Percentiles rank a stretch among this genome's conserved stretches.
Conservation (phyloP, 2,113 vertebrate genomes). For the Anguilla rostrata region DNA sequence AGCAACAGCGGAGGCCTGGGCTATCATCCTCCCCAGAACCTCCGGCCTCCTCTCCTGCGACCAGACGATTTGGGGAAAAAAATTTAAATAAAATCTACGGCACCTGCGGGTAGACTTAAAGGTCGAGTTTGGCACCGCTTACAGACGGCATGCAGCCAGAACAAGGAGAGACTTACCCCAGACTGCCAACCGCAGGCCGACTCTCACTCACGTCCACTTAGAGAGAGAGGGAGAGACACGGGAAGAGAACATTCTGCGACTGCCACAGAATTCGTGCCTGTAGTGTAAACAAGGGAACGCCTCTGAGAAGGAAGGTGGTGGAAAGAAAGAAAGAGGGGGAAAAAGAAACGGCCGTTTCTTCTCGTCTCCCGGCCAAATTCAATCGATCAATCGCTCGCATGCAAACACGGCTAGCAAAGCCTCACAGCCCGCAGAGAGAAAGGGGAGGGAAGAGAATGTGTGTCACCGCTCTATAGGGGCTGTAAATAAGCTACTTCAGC, state of each 20-base stretch:
- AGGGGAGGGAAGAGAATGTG: slow-evolving; percentile 58
- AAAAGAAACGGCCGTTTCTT: neutral
- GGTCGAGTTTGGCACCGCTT: neutral
- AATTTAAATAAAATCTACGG: neutral
- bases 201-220: neutral
- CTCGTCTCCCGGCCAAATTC: neutral
- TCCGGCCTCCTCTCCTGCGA: neutral
- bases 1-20: neutral
- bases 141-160: neutral
- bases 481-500: slow-evolving; percentile 67
- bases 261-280: neutral
- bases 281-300: neutral
- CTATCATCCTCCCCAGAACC: neutral
- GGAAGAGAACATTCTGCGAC: neutral
- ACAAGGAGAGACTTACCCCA: neutral
- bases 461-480: slow-evolving; percentile 39
- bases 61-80: neutral
- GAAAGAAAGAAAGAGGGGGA: neutral
- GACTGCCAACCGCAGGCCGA: neutral
- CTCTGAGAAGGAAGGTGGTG: neutral
- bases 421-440: slow-evolving; percentile 51
- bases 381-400: slow-evolving; percentile 17
- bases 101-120: neutral
- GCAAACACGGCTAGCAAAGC: slow-evolving; percentile 45
- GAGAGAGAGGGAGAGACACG: neutral